Percentiles rank a stretch among this genome's conserved stretches.
Conservation (phyloP, 2,888 invertebrate genomes). For the Salticus scenicus region DNA sequence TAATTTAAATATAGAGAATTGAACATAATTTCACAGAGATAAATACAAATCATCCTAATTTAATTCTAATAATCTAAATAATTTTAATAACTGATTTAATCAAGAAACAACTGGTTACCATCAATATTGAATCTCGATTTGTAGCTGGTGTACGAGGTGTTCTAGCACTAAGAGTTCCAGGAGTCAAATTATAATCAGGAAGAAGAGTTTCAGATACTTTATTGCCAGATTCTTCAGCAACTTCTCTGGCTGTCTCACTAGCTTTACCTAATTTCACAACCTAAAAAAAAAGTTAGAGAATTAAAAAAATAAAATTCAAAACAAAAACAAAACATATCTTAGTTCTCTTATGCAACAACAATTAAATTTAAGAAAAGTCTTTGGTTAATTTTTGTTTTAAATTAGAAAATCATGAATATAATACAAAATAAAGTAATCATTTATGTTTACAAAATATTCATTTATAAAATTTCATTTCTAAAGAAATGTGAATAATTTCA, state of each 20-base stretch:
- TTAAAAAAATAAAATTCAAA: background rate
- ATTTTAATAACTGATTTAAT: too few species aligned
- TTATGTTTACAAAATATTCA: too few species aligned
- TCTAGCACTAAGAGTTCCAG: constrained; percentile 79
- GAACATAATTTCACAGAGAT: too few species aligned
- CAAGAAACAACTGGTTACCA: too few species aligned
- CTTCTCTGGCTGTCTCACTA: constrained; percentile 80
- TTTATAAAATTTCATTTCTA: too few species aligned
- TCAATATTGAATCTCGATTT: constrained; percentile 84
- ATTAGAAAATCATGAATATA: too few species aligned
- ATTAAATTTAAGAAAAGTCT: background rate
- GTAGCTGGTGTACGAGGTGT: constrained; percentile 90
- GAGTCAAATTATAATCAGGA: constrained; percentile 89
- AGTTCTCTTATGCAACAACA: background rate
- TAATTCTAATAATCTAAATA: too few species aligned
- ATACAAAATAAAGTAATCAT: too few species aligned
- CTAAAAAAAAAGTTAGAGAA: constrained; percentile 77
- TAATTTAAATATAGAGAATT: too few species aligned
- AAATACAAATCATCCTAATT: too few species aligned
- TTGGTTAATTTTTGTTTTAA: too few species aligned
- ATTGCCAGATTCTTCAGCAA: constrained; percentile 87
- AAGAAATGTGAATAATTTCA: too few species aligned
- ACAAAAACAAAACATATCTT: background rate
- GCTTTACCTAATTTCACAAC: constrained; percentile 90
- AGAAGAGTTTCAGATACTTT: constrained; percentile 89